Evolutionary conservation across 2,888 invertebrate species (phyloP), one percentile per base, ranked within the genome.

Genomic region (Hemicrepidius hirtus): DNA sequence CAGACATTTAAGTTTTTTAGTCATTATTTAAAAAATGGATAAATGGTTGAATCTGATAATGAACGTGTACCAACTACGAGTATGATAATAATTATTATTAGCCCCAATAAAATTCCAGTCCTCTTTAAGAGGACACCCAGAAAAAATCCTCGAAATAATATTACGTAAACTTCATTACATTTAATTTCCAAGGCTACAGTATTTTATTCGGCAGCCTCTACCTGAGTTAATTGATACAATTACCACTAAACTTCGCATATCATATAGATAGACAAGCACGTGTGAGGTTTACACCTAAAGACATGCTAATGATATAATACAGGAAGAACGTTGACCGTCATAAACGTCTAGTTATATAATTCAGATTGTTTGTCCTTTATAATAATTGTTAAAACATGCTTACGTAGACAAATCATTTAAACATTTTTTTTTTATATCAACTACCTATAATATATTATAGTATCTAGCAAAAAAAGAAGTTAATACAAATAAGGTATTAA

Each of bases 281-380:
- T 50, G 50, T 21, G 12, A 50, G 12, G 21, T 50, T 50, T 21
- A 28, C 13, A n/a, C 10, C 50, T 21, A 50, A 21, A 21, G 50
- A 12, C 24, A 21, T 28, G 21, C 50, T 50, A 50, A 50, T 50
- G 24, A 50, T 50, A 12, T 50, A 12, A 50, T 28, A 44, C 44
- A 16, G 44, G 16, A 44, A 44, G 16, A 16, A 4, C 16, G 16
- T 32, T 32, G 32, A 32, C 32, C 4, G 32, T 32, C 32, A 32
- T 32, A 32, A 32, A 7, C 32, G 32, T 32, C 32, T 32, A 32
- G 9, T 32, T 32, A 32, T 32, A 6, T 32, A 32, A 41, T 41
- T 41, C 16, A 1, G 3, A 1, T 41, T n/a, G 3, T 41, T 16
- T 41, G 40, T 6, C 4, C 24, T 24, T 3, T 24, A 24, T n/a